These are phyloP conservation scores for Chrysomallon squamiferum DNA, from an alignment of 1,140 invertebrate genomes.

Conservation along the genomic window DNA sequence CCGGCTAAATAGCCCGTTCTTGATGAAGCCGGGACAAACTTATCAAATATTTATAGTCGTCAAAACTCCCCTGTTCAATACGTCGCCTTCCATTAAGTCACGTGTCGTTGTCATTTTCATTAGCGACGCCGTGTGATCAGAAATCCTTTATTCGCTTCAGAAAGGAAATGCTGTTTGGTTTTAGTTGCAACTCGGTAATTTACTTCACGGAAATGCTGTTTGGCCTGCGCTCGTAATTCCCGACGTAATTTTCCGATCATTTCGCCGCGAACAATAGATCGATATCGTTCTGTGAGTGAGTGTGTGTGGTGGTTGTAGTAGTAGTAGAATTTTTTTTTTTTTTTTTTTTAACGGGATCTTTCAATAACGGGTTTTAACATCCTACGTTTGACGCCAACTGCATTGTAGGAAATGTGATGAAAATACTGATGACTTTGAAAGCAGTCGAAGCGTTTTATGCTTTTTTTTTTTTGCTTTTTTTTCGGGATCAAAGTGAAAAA, in stretches of 20 bases:
- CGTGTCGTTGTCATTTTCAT: neutral
- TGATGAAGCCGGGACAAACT: too few relatives aligned
- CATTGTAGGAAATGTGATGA: neutral
- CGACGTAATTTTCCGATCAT: constrained; percentile 6
- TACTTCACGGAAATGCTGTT: constrained; percentile 2
- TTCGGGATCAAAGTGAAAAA: too few relatives aligned
- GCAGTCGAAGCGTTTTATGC: too few relatives aligned
- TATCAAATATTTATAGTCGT: too few relatives aligned
- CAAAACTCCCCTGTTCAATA: too few relatives aligned
- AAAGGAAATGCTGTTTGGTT: constrained; percentile 4
- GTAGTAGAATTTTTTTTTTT: neutral
- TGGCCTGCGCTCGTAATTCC: constrained; percentile 2
- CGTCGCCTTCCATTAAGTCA: too few relatives aligned
- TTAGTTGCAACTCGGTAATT: constrained; percentile 1
- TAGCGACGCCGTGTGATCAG: neutral
- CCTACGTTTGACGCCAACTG: neutral
- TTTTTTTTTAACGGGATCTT: neutral
- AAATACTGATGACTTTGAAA: neutral
- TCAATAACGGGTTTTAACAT: neutral
- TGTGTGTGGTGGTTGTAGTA: neutral
- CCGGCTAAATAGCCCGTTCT: neutral
- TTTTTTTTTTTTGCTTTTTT: too few relatives aligned
- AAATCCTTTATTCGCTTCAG: neutral
- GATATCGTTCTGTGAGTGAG: neutral
- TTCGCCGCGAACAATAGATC: constrained; percentile 1